Base-by-base conservation (phyloP, 2,888 invertebrate genomes). In the Ypsolopha scabrella region DNA sequence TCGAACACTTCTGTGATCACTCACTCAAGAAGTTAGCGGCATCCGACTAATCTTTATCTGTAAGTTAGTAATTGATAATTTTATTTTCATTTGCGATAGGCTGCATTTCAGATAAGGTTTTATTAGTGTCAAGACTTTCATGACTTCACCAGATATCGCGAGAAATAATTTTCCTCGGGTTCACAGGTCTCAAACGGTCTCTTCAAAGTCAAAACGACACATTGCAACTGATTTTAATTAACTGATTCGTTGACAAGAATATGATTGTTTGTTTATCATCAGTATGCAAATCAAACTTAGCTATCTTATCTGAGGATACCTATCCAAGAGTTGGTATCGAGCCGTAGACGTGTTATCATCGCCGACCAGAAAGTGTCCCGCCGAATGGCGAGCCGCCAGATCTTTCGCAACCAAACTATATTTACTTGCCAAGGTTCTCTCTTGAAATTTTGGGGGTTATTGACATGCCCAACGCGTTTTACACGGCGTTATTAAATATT, bases 361-460 rank as follows among this genome's bases (percentile, higher is more conserved):
- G 61, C 65, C 68, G 68, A 65, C 61, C 62, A 66, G 45, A 24
- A 10, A 60, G 58, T 64, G 65, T 63, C 64, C 61, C 61, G 61
- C 37, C 41, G 24, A 7, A 69, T 81, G 85, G 85, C 79, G 59
- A 55, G 55, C 64, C 67, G 83, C 85, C 85, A 85, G 80, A 64
- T 70, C 70, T 83, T 80, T 82, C 80, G 77, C 75, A 82, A 82
- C 68, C 57, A 63, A 9, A 73, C 75, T 82, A 82, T 72, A 75
- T 79, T 72, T 81, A 77, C 62, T 58, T 67, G 67, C 73, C 80
- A 83, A 82, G 83, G 82, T 81, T 80, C 71, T 70, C 71, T 70
- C 70, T 69, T 74, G 75, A 76, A 75, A 76, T 75, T 83, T 82
- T 80, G 77, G 75, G 72, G 85, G 85, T 86, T 83, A 85, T 82